phyloP scores from a whole-genome alignment of 2,113 vertebrate species.

The Malurus elegans region DNA sequence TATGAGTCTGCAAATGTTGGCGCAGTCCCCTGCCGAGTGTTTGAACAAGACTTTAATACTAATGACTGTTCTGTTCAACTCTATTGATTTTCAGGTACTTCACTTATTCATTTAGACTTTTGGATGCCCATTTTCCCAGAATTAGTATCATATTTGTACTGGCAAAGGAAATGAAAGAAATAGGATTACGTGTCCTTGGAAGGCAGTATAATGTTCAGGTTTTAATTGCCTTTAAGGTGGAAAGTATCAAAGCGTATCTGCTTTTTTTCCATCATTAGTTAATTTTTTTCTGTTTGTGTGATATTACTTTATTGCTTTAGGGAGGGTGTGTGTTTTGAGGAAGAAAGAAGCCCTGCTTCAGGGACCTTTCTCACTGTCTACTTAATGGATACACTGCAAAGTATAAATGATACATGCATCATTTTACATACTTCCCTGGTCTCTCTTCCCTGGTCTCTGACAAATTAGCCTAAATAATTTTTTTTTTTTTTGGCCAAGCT shows the following conservation, averaged over 20 bases:
- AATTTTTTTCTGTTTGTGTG: not conserved
- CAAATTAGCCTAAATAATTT: not conserved
- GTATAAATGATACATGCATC: fast-evolving
- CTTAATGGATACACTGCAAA: not conserved
- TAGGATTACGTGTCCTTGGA: not conserved
- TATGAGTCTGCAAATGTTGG: constrained; percentile 32
- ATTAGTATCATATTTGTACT: constrained; percentile 5
- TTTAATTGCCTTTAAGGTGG: not conserved
- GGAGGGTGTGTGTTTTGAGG: not conserved
- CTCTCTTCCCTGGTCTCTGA: not conserved
- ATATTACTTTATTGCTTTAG: not conserved
- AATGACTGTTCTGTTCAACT: constrained; percentile 43
- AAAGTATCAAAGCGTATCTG: not conserved
- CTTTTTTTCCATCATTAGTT: not conserved
- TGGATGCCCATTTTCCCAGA: constrained; percentile 17
- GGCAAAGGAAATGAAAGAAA: not conserved
- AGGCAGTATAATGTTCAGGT: not conserved
- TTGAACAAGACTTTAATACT: constrained; percentile 51
- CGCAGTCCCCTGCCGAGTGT: constrained; percentile 12
- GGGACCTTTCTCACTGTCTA: not conserved
- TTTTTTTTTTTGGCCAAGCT: not conserved
- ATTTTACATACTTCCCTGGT: not conserved
- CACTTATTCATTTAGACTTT: constrained; percentile 2
- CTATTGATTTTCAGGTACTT: constrained; percentile 50
- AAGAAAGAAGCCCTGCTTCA: not conserved